These are phyloP conservation scores for Pygoscelis antarcticus DNA, from an alignment of 2,113 vertebrate genomes.

Conservation along the genomic window DNA sequence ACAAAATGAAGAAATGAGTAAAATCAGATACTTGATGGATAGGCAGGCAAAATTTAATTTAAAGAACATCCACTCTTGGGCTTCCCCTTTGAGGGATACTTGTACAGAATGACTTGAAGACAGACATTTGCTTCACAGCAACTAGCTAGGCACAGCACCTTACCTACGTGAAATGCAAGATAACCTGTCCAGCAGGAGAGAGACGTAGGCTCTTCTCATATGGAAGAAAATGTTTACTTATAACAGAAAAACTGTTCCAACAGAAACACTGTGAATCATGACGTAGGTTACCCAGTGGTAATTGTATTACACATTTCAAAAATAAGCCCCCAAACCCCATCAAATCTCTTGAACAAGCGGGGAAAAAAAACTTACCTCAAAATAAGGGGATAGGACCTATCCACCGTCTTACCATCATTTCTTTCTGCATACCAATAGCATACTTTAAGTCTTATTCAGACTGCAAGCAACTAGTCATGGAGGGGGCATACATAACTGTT, in stretches of 20 bases:
- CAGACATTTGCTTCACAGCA: background rate
- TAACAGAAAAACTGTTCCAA: background rate
- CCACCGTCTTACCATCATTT: background rate
- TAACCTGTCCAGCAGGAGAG: background rate
- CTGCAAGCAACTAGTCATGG: background rate
- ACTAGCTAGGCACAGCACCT: background rate
- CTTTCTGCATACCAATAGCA: background rate
- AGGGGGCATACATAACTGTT: background rate
- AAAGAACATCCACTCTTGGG: background rate
- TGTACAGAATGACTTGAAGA: background rate
- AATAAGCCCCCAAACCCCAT: background rate
- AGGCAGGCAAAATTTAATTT: background rate
- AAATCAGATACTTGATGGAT: background rate
- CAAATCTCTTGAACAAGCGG: background rate
- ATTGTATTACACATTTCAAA: background rate
- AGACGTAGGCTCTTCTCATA: background rate
- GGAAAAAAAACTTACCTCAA: background rate
- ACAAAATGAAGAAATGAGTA: background rate
- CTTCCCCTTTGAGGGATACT: background rate
- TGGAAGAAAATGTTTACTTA: background rate
- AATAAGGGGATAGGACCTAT: background rate
- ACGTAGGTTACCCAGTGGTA: background rate
- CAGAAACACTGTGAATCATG: background rate
- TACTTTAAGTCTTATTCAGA: background rate
- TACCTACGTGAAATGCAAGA: background rate